Base-by-base conservation (phyloP, 2,888 invertebrate species). In the Agrotis ipsilon region DNA sequence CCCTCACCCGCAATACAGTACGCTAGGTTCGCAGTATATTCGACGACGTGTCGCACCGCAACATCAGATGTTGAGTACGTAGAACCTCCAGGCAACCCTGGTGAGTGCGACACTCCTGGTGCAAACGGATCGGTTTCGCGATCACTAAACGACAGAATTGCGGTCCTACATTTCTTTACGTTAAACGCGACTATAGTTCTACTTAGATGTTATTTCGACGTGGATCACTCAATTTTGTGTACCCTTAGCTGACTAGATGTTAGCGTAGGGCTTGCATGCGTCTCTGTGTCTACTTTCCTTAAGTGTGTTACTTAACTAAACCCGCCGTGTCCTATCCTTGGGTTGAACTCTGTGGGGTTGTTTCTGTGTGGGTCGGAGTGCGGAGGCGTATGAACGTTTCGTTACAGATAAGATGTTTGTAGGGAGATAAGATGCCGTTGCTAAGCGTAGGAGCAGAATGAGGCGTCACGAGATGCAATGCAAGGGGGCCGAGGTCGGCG, bases 181-280 rank as follows among this genome's bases (percentile, higher is more conserved):
- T 86, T 88, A 72, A 87, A 83, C 86, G 89, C 89, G 89, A 85
- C 72, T 86, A 90, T 92, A 92, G 89, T 88, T 89, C 90, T 90
- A 89, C 88, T 91, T 94, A 92, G 92, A 92, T 92, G 86, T 92
- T 86, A 86, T 86, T 86, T 86, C 86, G 75, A 87, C 90, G 91
- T 90, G 88, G 83, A 89, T 87, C 88, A 89, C 86, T 85, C 81
- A 78, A 88, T 77, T 89, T 84, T 85, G 88, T 88, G 85, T 87
- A 86, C 88, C 88, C 82, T 88, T 94, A 93, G 94, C 83, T 86
- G 87, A 91, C 86, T 94, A 94, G 94, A 90, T 82, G 89, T 93
- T 94, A 94, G 94, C 87, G 91, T 90, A 94, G 92, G 94, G 92
- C 92, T 92, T 94, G 95, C 96, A 95, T 95, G 95, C 92, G 92